These are phyloP conservation scores for Alectoris magna DNA, from an alignment of 2,797 vertebrate species.

Conservation along the genomic window DNA sequence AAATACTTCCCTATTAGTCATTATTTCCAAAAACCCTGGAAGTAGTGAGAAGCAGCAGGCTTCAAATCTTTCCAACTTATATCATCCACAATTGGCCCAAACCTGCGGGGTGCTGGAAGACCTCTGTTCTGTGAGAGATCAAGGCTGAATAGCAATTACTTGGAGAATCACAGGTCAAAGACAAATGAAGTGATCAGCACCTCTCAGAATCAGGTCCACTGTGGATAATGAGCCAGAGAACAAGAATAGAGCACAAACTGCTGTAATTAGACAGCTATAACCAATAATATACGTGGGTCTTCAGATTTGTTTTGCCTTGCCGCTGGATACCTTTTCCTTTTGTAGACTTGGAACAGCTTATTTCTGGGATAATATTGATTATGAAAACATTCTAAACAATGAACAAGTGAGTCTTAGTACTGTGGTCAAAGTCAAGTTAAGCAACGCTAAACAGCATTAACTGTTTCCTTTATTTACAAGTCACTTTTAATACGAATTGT, in stretches of 20 bases:
- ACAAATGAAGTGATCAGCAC: slow-evolving; percentile 30
- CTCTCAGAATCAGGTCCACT: not conserved
- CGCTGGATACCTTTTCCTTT: not conserved
- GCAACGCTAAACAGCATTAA: not conserved
- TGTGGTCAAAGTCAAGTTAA: not conserved
- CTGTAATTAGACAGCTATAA: slow-evolving; percentile 48
- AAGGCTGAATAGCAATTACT: slow-evolving; percentile 45
- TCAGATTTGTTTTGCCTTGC: not conserved
- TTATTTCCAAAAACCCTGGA: slow-evolving; percentile 46
- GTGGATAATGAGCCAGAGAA: slow-evolving; percentile 39
- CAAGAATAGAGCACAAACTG: slow-evolving; percentile 41
- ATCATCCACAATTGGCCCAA: not conserved
- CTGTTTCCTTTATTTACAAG: not conserved
- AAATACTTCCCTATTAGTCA: slow-evolving; percentile 30
- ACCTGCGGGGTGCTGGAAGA: slow-evolving; percentile 3
- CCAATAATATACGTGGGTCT: not conserved
- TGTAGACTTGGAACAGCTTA: not conserved
- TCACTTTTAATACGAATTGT: not conserved
- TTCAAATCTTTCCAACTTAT: slow-evolving; percentile 30
- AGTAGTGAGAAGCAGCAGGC: slow-evolving; percentile 33
- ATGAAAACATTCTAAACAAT: not conserved
- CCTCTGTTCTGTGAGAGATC: slow-evolving; percentile 20
- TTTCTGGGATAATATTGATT: not conserved
- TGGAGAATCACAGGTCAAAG: slow-evolving; percentile 52
- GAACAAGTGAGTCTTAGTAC: not conserved